Conservation (phyloP, 2,797 vertebrate species). For the Oryzias sinensis region DNA sequence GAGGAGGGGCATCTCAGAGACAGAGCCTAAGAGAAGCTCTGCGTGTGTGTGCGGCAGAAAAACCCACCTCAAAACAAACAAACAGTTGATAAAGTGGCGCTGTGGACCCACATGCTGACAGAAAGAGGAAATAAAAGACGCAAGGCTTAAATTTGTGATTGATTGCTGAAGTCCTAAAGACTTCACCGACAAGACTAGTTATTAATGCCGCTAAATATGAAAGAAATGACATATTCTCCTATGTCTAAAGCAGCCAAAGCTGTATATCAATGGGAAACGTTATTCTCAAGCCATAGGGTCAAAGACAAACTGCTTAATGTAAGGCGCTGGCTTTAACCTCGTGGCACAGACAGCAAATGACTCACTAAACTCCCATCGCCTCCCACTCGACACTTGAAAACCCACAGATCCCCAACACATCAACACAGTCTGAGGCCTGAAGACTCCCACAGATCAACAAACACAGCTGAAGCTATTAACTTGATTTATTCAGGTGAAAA, state of each 20-base stretch:
- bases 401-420: conserved; percentile 36
- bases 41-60: conserved; percentile 47
- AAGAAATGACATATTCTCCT: conserved; percentile 2
- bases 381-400: conserved; percentile 58
- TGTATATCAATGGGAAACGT: conserved; percentile 4
- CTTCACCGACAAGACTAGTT: not conserved
- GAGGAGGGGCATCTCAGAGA: conserved; percentile 64
- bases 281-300: conserved; percentile 4
- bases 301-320: conserved; percentile 9
- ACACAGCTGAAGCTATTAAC: conserved; percentile 60
- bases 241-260: not conserved
- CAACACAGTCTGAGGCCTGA: conserved; percentile 23
- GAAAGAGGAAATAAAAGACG: conserved; percentile 39
- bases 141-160: conserved; percentile 12
- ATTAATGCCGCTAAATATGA: conserved; percentile 1
- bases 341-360: conserved; percentile 40
- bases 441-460: conserved; percentile 55
- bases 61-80: conserved; percentile 67
- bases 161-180: conserved; percentile 10
- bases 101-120: conserved; percentile 58
- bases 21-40: conserved; percentile 23
- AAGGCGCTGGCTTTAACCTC: not conserved
- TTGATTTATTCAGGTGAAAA: conserved; percentile 47
- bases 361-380: conserved; percentile 49
- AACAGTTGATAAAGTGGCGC: conserved; percentile 58